Percentiles rank a stretch among this genome's conserved stretches.
Evolutionary conservation across 2,797 vertebrate species (phyloP).

Genomic region (Moxostoma hubbsi): DNA sequence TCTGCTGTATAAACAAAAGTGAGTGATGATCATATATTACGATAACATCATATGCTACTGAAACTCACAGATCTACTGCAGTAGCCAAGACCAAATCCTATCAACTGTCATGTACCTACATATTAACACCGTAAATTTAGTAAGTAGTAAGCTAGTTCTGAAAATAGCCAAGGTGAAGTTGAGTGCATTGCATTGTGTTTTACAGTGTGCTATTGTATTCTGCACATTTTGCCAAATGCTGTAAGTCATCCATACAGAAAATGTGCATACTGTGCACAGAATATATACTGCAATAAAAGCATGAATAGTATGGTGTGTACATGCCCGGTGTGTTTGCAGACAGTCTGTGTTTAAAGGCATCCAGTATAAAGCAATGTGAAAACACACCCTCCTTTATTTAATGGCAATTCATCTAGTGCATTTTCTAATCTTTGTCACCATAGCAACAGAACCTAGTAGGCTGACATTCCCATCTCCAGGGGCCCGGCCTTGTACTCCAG

Average conservation of each 20-base stretch:
- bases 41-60: no score
- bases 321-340: constrained; percentile 47
- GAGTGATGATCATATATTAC: no score
- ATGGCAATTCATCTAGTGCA: constrained; percentile 77
- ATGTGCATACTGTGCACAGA: neutral
- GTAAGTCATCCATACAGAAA: neutral
- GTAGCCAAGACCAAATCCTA: no score
- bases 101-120: no score
- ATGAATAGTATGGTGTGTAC: constrained; percentile 13
- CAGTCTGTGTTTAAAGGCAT: constrained; percentile 61
- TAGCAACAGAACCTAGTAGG: constrained; percentile 75
- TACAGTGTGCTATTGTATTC: neutral
- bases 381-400: constrained; percentile 70
- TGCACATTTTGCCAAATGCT: no score
- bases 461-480: constrained; percentile 75
- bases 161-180: no score
- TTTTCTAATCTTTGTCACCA: constrained; percentile 74
- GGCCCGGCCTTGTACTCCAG: constrained; percentile 77
- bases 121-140: no score
- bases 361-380: constrained; percentile 57
- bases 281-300: neutral
- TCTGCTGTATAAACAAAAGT: no score
- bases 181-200: no score
- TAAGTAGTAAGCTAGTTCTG: no score
- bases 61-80: no score